Base-by-base conservation (phyloP, 64 coral and sea anemone genomes). In the Stichodactyla helianthus region DNA sequence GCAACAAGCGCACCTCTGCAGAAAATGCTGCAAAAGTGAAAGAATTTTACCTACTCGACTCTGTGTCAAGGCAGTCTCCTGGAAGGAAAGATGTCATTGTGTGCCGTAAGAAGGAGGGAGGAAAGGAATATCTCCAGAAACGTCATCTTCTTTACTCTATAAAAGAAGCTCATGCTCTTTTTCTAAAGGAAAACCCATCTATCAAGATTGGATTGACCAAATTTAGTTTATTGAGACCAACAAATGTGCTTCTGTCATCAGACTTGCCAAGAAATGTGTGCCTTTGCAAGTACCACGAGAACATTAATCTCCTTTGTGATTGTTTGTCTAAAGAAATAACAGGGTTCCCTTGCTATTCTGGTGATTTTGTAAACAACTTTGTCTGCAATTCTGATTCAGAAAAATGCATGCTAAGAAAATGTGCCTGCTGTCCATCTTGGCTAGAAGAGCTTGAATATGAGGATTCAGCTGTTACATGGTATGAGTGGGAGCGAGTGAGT, bases 201-300 rank as follows among this genome's bases (percentile, higher is more conserved):
- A 79, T 82, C 31, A 88, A 85, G 78, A 89, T 93, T 60, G 87
- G 86, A 79, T 83, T 71, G 84, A 93, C 79, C 88, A 93, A 93
- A 85, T 93, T 93, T 77, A 55, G 79, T 65, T 77, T 77, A 63
- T 58, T 93, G 61, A 59, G 87, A 64, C 91, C 91, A 84, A 79
- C 84, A 50, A 86, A 93, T 89, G 87, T 93, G 35, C 91, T 88
- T 63, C 81, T 93, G 67, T 88, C 57, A 62, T 83, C 60, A 63
- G 53, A 85, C 52, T 54, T 89, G 65, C 91, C 91, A 60, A 86
- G 67, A 82, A 93, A 93, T 85, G 87, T 89, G 53, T 89, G 87
- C 83, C 76, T 85, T 18, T 89, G 92, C 87, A 79, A 89, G 82
- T 93, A 93, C 83, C 91, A 93, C 82, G 91, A 89, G 77, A 89